Evolutionary conservation across 2,113 vertebrate species (phyloP), one percentile per base, ranked within the genome.

Genomic region (Morphnarchus princeps): DNA sequence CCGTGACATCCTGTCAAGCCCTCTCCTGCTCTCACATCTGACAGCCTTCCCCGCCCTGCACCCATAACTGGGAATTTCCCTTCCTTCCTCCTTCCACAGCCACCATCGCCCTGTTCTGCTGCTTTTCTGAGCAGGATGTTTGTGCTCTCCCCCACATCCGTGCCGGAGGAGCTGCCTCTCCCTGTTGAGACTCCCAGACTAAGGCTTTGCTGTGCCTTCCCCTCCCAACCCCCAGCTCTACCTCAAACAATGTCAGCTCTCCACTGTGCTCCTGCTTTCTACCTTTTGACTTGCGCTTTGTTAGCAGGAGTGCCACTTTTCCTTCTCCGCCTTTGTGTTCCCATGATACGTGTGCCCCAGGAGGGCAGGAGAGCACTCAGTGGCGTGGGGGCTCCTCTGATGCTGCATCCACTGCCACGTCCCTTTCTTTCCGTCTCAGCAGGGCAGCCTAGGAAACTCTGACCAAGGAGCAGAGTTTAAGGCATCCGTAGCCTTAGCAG

Each of bases 61-160:
- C 81, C 58, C 7, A 0, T 57, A 58, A 95, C 88, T 97, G 92
- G 94, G 82, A 96, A 94, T 90, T 96, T 87, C 85, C 90, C 77
- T 95, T 90, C 50, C 42, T 69, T 92, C 79, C 55, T 87, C 55
- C 88, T 88, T 95, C 85, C 71, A 65, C 90, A 90, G 82, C 58
- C 67, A 24, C 54, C 8, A 1, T 14, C 3, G 4, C 74, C 54
- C 54, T 10, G 45, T 67, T 79, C 12, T 38, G 74, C 62, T 7
- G 34, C 63, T 54, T 82, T 80, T 29, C 70, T 10, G 25, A 25
- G 83, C 83, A 76, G 93, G 90, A 87, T 93, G 76, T 92, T 93
- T 88, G 76, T 84, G 82, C 57, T 92, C 43, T 86, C 85, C 58
- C 86, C 80, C 71, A 45, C 71, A 81, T 70, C 76, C 6, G 4